Evolutionary conservation across 2,797 vertebrate genomes (phyloP), one percentile per base, ranked within the genome.

Genomic region (Chanos chanos): DNA sequence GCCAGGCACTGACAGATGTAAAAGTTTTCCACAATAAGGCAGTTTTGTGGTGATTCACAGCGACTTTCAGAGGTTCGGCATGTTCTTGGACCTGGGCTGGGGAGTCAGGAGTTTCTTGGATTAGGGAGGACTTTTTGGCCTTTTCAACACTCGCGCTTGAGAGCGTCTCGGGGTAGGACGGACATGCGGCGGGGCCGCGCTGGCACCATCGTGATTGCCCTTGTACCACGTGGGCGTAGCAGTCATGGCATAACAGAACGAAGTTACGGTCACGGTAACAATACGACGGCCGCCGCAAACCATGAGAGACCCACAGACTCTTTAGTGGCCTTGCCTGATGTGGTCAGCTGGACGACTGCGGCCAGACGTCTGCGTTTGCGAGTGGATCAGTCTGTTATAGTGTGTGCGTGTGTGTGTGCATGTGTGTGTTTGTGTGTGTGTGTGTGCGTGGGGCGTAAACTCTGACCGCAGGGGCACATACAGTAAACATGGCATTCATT

Each of bases 281-380:
- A 28, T 52, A 52, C 64, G 68, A 65, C 30, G 7, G 15, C 22
- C 10, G 4, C 59, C 54, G 4, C 61, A 70, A 74, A 61, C 64
- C 50, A 9, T 31, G 16, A 44, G 63, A 64, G 43, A 47, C 54
- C 48, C 53, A 54, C 62, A 52, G 65, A 22, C 5, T 7, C 21
- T 54, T 55, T 44, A 3, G 34, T 59, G 56, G 53, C 43, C 30
- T 19, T 63, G 67, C 10, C 37, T 50, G 44, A 63, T 70, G 71
- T 56, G 67, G 60, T 68, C 16, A 21, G 21, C 36, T 53, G 53
- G 18, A 33, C 12, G 7, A n/a, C 8, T 56, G 51, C 22, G 44
- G 58, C 30, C 63, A 66, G 58, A 73, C 43, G 45, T 63, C 61
- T 66, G 66, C 54, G 33, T 52, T 58, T 55, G 41, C 30, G 41